phyloP scores from a whole-genome alignment of 2,888 invertebrate genomes.

The Seira sanloemensis region DNA sequence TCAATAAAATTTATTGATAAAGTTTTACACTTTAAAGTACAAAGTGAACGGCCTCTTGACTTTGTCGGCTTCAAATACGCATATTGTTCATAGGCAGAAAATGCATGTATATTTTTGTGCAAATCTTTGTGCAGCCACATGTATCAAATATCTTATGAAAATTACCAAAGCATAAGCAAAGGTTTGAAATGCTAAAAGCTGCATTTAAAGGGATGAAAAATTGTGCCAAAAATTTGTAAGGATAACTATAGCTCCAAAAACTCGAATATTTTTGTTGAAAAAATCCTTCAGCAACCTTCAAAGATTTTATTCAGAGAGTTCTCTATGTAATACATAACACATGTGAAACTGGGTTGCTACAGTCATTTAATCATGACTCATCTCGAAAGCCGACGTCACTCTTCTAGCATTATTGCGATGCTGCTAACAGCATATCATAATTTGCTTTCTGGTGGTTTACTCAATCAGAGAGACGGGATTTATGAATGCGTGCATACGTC shows the following conservation, averaged over 20 bases:
- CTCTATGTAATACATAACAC: background rate
- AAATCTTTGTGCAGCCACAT: no score
- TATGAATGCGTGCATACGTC: no score
- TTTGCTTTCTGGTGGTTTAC: background rate
- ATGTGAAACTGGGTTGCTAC: background rate
- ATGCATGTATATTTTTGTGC: background rate
- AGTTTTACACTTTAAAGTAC: background rate
- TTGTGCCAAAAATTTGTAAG: no score
- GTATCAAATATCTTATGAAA: background rate
- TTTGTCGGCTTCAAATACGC: conserved; percentile 10
- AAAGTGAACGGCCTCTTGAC: background rate
- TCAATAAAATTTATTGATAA: conserved; percentile 2
- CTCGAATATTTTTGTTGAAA: no score
- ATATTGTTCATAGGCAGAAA: background rate
- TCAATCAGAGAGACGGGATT: no score
- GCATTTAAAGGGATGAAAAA: no score
- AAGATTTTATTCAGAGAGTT: background rate
- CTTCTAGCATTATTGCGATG: background rate
- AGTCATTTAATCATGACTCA: conserved; percentile 6
- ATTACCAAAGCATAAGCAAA: no score
- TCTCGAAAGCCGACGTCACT: background rate
- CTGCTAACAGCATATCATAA: background rate
- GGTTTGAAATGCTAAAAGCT: no score
- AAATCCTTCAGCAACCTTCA: background rate
- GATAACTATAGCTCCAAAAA: no score